Percentiles rank a stretch among this genome's conserved stretches.
Conservation (phyloP, 92 coral and sea anemone species). For the Siderastrea radians region DNA sequence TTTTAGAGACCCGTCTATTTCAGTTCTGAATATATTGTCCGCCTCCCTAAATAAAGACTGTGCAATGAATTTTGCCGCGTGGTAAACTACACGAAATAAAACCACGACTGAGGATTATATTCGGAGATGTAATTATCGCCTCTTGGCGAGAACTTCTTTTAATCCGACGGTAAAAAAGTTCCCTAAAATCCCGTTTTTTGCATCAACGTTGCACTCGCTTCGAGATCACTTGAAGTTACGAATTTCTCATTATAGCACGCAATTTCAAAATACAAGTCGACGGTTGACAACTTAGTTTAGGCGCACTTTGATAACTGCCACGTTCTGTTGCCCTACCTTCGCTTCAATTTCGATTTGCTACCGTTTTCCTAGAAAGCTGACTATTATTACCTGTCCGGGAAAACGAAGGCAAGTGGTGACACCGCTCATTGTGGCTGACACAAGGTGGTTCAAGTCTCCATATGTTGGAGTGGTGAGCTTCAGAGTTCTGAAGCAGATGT, state of each 20-base stretch:
- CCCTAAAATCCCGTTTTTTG: too few relatives aligned
- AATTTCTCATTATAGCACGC: neutral
- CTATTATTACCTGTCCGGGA: constrained; percentile 93
- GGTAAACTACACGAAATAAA: too few relatives aligned
- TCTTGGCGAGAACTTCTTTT: too few relatives aligned
- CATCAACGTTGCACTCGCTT: neutral
- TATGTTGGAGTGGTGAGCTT: constrained; percentile 98
- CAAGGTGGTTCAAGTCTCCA: constrained; percentile 98
- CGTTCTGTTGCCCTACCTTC: neutral
- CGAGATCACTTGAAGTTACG: too few relatives aligned
- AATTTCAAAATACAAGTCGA: neutral
- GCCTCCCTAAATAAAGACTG: too few relatives aligned
- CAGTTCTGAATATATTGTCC: too few relatives aligned
- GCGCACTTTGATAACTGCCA: neutral
- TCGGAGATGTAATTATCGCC: too few relatives aligned
- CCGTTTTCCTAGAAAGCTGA: neutral
- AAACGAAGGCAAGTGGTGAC: constrained; percentile 98
- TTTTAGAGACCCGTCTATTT: too few relatives aligned
- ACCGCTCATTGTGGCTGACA: constrained; percentile 99
- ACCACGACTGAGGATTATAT: too few relatives aligned
- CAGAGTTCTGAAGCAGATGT: constrained; percentile 98
- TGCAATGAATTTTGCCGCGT: too few relatives aligned
- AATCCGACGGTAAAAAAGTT: too few relatives aligned
- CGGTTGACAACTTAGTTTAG: neutral
- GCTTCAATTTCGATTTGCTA: neutral